Evolutionary conservation across 2,113 vertebrate species (phyloP).

Genomic region (Nothobranchius kuhntae): DNA sequence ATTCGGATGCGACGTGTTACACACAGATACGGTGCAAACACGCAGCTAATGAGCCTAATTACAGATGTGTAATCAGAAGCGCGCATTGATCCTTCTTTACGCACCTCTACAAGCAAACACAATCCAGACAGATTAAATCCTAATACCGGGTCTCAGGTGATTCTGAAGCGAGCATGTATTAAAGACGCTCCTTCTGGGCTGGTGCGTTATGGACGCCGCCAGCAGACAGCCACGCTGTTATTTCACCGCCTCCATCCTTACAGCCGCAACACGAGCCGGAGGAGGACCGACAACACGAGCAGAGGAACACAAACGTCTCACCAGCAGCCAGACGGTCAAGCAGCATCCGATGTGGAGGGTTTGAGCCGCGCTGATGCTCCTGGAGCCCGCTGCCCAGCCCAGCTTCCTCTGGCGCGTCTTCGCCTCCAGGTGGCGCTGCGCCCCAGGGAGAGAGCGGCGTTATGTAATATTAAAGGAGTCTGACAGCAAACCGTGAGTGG

Average conservation of each 20-base stretch:
- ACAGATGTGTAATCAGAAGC: slow-evolving; percentile 24
- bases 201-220: slow-evolving; percentile 44
- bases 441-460: slow-evolving; percentile 15
- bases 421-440: slow-evolving; percentile 70
- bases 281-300: too few species aligned
- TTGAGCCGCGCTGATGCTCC: slow-evolving; percentile 38
- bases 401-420: slow-evolving; percentile 35
- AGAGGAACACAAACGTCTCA: slow-evolving; percentile 31
- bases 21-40: neutral
- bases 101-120: neutral
- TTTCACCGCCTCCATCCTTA: slow-evolving; percentile 29
- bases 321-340: slow-evolving; percentile 39
- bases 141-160: slow-evolving; percentile 8
- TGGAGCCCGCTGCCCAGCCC: slow-evolving; percentile 64
- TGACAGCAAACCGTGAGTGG: slow-evolving; percentile 8
- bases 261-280: neutral
- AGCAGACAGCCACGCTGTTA: slow-evolving; percentile 37
- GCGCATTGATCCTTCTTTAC: neutral
- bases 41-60: slow-evolving; percentile 1
- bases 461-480: slow-evolving; percentile 44
- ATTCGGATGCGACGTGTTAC: too few species aligned
- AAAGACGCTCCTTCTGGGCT: slow-evolving; percentile 27
- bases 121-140: slow-evolving; percentile 8
- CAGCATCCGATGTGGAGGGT: slow-evolving; percentile 55
- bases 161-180: neutral